Conservation (phyloP, 2,797 vertebrate species). For the Gymnoscopelus braueri region DNA sequence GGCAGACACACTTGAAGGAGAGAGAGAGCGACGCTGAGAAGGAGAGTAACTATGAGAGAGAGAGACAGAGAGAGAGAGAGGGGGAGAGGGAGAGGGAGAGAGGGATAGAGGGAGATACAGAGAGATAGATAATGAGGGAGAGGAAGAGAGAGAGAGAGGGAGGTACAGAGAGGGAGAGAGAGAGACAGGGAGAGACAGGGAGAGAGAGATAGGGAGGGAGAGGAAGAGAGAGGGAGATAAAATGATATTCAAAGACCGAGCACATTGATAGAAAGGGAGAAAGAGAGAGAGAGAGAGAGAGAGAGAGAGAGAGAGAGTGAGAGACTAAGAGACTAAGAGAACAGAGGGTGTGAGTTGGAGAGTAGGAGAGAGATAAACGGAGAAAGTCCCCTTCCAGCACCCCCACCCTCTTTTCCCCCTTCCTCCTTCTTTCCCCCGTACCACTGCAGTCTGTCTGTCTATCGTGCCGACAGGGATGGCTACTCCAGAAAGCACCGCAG, state of each 20-base stretch:
- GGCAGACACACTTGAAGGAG: neutral
- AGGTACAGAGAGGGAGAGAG: neutral
- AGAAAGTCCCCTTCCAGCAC: neutral
- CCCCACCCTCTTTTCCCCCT: neutral
- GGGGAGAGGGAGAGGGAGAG: neutral
- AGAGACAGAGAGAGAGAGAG: neutral
- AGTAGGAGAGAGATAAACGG: neutral
- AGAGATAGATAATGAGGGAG: neutral
- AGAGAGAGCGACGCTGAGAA: neutral
- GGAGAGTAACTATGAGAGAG: neutral
- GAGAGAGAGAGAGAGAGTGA: neutral
- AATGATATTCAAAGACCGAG: neutral
- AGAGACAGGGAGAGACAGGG: neutral
- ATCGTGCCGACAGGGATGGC: slow-evolving; percentile 47
- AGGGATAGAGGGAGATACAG: neutral
- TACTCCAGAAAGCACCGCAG: slow-evolving; percentile 49
- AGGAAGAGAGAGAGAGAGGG: neutral
- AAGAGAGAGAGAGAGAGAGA: neutral
- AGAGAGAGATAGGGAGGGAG: neutral
- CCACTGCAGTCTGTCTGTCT: slow-evolving; percentile 47
- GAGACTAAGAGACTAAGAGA: neutral
- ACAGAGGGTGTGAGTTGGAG: neutral
- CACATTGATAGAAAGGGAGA: slow-evolving; percentile 1
- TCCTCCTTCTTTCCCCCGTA: slow-evolving; percentile 48
- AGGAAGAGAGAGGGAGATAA: neutral